Evolutionary conservation across 2,888 invertebrate genomes (phyloP), one percentile per base, ranked within the genome.

Genomic region (Oscheius sp.): DNA sequence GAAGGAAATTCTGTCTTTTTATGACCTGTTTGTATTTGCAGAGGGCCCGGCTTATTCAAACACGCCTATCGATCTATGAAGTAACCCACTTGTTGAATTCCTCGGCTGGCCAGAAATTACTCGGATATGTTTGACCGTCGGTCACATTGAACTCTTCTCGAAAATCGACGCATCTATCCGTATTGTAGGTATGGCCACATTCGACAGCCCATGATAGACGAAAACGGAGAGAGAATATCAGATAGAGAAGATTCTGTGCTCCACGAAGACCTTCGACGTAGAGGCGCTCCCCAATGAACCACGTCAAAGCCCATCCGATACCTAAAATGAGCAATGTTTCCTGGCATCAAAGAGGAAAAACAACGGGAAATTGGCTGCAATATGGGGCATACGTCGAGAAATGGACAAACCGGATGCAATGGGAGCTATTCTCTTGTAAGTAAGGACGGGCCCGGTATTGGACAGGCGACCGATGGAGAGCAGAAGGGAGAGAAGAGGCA

Each of bases 71-170:
- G 66, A 66, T 66, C 35, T 18, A 35, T 35, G 35, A 35, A 35
- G 35, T 35, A 35, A 45, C 56, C 12, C 29, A 83, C 83, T 74
- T 63, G 61, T 83, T 84, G 68, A 84, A 84, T 69, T 84, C 82
- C 64, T 84, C 82, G 7, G 84, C 81, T 21, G 84, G 82, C 84
- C 84, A 84, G 69, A 77, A 81, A 59, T 84, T 84, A 53, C 82
- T 76, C 21, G 82, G 84, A 69, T 72, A 80, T 35, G 78, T 75
- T 5, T 72, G 68, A 2, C 59, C 70, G 3, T 59, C 66, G 25
- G 80, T 72, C 0, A 73, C 58, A 53, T 80, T 81, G 52, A 66
- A 66, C 12, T 53, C 18, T 18, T 79, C 75, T 16, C 9, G 6
- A 25, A 84, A 79, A 16, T 58, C 21, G 21, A 70, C 27, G 23